Conservation (phyloP, 2,797 vertebrate species). For the Acanthiza pusilla region DNA sequence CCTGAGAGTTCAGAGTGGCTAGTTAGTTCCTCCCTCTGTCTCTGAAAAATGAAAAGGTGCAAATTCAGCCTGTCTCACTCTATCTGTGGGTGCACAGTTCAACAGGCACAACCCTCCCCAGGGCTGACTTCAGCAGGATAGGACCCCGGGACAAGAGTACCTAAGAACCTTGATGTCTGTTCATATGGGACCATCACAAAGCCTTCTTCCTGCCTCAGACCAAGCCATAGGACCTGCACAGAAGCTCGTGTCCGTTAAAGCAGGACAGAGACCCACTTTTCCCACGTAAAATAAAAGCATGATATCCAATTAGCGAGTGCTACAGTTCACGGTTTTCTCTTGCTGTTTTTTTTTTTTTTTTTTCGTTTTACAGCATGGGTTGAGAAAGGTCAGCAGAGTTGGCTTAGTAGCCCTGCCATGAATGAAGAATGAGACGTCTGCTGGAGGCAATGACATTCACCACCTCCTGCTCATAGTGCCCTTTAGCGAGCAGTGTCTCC, state of each 20-base stretch:
- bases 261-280: background rate
- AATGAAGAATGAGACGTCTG: conserved; percentile 43
- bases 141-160: background rate
- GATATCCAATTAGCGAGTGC: conserved; percentile 25
- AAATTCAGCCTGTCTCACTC: background rate
- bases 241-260: background rate
- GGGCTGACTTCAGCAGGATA: background rate
- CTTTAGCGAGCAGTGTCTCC: conserved; percentile 25
- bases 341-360: background rate
- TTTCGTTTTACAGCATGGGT: background rate
- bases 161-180: background rate
- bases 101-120: background rate
- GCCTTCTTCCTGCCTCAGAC: background rate
- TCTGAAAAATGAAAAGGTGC: background rate
- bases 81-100: background rate
- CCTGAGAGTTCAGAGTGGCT: background rate
- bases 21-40: background rate
- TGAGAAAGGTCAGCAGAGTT: conserved; percentile 41
- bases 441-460: conserved; percentile 28
- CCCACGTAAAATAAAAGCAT: conserved; percentile 8
- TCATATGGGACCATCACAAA: background rate
- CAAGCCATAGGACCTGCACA: background rate
- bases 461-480: background rate
- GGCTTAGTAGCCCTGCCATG: background rate
- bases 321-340: background rate